These are phyloP conservation scores for Limanda limanda DNA, from an alignment of 2,113 vertebrate genomes.

Conservation along the genomic window DNA sequence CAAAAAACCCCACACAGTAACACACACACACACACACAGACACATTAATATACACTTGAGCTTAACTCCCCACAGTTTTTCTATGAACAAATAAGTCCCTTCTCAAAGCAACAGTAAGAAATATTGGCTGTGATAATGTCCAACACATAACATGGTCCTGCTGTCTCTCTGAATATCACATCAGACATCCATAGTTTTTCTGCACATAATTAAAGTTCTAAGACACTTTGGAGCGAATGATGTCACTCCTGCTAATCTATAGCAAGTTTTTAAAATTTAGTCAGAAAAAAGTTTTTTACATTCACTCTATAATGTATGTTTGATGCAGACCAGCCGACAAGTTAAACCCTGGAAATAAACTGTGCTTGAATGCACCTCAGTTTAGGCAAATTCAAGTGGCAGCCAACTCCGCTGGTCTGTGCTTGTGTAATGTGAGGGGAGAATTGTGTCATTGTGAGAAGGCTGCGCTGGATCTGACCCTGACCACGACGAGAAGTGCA, in stretches of 20 bases:
- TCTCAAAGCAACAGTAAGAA: too few species aligned
- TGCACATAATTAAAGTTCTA: too few species aligned
- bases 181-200: too few species aligned
- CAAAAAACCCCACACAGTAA: too few species aligned
- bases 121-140: too few species aligned
- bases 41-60: too few species aligned
- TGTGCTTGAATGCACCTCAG: constrained; percentile 55
- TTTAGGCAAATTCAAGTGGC: constrained; percentile 68
- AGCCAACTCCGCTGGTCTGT: constrained; percentile 53
- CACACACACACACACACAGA: too few species aligned
- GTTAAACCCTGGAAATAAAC: constrained; percentile 1
- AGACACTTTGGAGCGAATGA: background rate
- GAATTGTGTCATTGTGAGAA: constrained; percentile 81
- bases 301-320: background rate
- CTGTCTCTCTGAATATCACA: too few species aligned
- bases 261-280: background rate
- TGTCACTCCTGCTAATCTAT: background rate
- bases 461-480: constrained; percentile 81
- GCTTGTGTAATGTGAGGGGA: constrained; percentile 69
- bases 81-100: too few species aligned
- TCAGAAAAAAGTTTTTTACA: background rate
- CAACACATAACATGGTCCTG: too few species aligned
- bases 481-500: constrained; percentile 72
- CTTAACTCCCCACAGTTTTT: too few species aligned
- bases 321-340: background rate